Evolutionary conservation across 2,888 invertebrate species (phyloP).

Genomic region (Criorhina ranunculi): DNA sequence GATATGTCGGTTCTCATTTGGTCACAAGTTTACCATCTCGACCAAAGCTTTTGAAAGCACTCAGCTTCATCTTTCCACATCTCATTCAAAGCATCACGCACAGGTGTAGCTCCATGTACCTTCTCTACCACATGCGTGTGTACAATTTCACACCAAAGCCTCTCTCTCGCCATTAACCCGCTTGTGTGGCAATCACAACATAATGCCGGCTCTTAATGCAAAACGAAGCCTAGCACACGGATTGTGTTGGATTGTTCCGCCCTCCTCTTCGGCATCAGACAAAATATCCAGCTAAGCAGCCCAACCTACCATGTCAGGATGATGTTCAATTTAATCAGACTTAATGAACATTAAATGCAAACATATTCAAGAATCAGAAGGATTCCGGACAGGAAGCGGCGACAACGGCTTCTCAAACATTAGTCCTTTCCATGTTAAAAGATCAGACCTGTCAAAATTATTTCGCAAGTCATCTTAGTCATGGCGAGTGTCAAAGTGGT

Average conservation of each 20-base stretch:
- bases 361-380: constrained; percentile 10
- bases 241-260: constrained; percentile 32
- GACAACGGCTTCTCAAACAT: not conserved
- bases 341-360: constrained; percentile 54
- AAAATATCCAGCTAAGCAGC: constrained; percentile 4
- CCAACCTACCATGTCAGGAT: constrained; percentile 45
- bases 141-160: constrained; percentile 29
- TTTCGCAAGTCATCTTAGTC: constrained; percentile 24
- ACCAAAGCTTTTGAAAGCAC: no score
- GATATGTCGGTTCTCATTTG: no score
- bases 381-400: not conserved
- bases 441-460: constrained; percentile 38
- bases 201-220: constrained; percentile 21
- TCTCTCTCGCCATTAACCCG: constrained; percentile 35
- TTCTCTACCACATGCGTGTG: not conserved
- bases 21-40: no score
- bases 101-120: constrained; percentile 4
- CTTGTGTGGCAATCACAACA: constrained; percentile 51
- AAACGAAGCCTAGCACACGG: constrained; percentile 18
- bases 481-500: not conserved
- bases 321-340: constrained; percentile 53
- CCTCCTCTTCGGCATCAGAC: constrained; percentile 18
- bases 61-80: no score
- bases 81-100: not conserved
- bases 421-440: constrained; percentile 8